These are phyloP conservation scores for Brenthis daphne DNA, from an alignment of 2,888 invertebrate genomes.

Conservation along the genomic window DNA sequence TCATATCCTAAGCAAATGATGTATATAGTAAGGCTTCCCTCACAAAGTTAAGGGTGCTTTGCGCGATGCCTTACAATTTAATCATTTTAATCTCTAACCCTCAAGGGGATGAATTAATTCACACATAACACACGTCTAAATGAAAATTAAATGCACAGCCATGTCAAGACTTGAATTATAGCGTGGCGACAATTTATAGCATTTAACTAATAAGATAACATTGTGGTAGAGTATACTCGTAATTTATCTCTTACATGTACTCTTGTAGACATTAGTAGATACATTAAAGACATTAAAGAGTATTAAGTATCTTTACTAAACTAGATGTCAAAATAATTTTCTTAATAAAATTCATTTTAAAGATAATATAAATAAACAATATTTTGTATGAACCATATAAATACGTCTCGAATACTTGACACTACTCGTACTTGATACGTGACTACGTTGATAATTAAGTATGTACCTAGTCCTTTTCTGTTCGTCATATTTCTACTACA, in stretches of 20 bases:
- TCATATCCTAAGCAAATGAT: constrained; percentile 20
- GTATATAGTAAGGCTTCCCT: constrained; percentile 23
- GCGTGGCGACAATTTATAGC: constrained; percentile 57
- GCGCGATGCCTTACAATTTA: constrained; percentile 37
- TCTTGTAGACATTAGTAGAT: too few species aligned
- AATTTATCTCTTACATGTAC: neutral
- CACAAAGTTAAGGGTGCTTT: constrained; percentile 18
- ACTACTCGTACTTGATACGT: too few species aligned
- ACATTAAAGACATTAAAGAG: too few species aligned
- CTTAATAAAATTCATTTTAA: too few species aligned
- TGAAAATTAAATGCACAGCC: constrained; percentile 60
- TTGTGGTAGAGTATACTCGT: neutral
- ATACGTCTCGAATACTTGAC: too few species aligned
- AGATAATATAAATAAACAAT: too few species aligned
- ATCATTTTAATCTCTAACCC: constrained; percentile 42
- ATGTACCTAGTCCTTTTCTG: too few species aligned
- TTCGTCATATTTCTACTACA: too few species aligned
- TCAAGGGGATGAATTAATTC: constrained; percentile 39
- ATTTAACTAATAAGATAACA: constrained; percentile 43
- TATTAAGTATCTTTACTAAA: too few species aligned
- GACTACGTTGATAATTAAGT: too few species aligned
- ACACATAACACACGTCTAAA: constrained; percentile 51
- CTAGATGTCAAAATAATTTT: too few species aligned
- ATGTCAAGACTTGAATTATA: constrained; percentile 59
- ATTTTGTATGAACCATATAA: too few species aligned